Evolutionary conservation across 2,797 vertebrate species (phyloP).

Genomic region (Myiothlypis coronata): DNA sequence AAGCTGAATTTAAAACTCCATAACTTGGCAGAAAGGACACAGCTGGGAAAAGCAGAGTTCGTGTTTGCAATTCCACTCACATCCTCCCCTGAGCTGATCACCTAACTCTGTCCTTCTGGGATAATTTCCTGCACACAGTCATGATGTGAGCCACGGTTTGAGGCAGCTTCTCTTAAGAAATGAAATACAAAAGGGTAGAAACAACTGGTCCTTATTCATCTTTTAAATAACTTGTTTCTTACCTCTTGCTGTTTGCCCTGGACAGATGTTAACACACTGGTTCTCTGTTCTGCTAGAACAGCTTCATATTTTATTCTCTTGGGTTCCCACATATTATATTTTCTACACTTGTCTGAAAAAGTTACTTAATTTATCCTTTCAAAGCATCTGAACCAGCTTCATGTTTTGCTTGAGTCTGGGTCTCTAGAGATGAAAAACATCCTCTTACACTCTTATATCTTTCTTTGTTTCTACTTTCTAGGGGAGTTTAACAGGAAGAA

Average conservation of each 20-base stretch:
- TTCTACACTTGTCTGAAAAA: neutral
- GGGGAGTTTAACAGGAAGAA: neutral
- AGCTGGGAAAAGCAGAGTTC: accelerated
- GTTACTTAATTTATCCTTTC: constrained; percentile 16
- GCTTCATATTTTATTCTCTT: neutral
- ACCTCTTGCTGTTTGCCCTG: neutral
- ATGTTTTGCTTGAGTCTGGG: neutral
- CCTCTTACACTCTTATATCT: neutral
- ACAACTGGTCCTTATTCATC: neutral
- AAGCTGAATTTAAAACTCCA: neutral
- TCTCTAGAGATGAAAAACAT: neutral
- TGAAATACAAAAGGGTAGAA: neutral
- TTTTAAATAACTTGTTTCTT: neutral
- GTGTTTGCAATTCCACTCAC: neutral
- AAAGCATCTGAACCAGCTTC: neutral
- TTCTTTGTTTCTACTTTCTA: neutral
- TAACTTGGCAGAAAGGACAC: neutral
- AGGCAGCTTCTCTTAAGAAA: neutral
- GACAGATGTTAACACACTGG: neutral
- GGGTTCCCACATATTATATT: neutral
- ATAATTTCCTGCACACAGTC: neutral
- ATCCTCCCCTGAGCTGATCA: neutral
- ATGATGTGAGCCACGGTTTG: neutral
- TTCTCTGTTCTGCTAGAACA: neutral
- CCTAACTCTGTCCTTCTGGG: constrained; percentile 4